A percentile compares a stretch with the other conserved stretches of the same genome.
Conservation (phyloP, 2,113 vertebrate species). For the Tragelaphus scriptus region DNA sequence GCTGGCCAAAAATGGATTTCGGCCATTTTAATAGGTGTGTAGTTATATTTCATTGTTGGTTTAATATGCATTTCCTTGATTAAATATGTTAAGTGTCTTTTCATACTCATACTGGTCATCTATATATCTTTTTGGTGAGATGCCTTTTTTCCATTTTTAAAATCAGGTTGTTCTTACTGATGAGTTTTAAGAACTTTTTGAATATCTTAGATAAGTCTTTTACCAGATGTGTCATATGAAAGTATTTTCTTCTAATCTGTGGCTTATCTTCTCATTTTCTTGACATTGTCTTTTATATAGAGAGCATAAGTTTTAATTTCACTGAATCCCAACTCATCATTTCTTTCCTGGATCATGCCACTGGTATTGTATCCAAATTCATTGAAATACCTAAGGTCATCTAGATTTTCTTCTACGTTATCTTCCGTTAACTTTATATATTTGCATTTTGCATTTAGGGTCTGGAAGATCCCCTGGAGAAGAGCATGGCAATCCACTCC, state of each 20-base stretch:
- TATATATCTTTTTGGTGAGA: neutral
- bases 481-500: neutral
- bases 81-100: neutral
- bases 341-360: neutral
- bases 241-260: neutral
- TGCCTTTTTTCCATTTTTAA: neutral
- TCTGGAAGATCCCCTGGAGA: neutral
- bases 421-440: neutral
- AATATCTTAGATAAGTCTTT: neutral
- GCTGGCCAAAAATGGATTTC: neutral
- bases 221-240: neutral
- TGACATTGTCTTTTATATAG: neutral
- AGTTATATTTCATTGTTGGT: neutral
- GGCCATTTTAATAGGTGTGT: neutral
- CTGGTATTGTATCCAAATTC: neutral
- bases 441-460: neutral
- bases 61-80: neutral
- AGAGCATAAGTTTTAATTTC: neutral
- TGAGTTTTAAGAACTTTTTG: neutral
- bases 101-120: neutral
- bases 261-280: neutral
- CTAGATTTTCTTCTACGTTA: neutral
- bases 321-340: neutral
- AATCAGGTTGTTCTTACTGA: neutral
- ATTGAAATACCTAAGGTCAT: neutral